Evolutionary conservation across 2,888 invertebrate species (phyloP).

Genomic region (Drosophila histrio): DNA sequence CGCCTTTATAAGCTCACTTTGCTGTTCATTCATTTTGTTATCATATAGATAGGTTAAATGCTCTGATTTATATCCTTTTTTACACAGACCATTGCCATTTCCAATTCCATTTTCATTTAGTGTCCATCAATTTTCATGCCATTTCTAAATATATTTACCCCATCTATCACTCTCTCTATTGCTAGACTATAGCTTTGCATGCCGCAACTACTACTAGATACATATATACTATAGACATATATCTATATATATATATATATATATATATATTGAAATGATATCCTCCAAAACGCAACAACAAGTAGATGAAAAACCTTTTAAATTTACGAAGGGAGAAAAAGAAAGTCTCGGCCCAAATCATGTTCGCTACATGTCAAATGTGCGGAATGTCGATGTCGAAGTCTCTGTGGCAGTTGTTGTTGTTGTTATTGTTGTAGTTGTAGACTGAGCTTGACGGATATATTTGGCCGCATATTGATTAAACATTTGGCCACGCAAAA

Average conservation of each 20-base stretch:
- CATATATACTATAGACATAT: background rate
- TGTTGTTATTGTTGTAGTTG: background rate
- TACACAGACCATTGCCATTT: background rate
- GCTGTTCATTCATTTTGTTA: background rate
- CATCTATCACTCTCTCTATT: conserved; percentile 9
- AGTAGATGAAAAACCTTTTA: conserved; percentile 16
- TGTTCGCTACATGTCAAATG: conserved; percentile 46
- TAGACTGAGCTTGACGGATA: conserved; percentile 27
- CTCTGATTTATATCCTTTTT: conserved; percentile 5
- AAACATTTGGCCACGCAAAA: conserved; percentile 75
- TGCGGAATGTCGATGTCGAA: conserved; percentile 27
- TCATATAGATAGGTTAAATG: background rate
- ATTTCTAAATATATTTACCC: conserved; percentile 20
- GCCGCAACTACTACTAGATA: background rate
- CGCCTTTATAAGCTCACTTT: background rate
- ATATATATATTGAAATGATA: background rate
- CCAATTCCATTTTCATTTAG: conserved; percentile 13
- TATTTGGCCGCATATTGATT: conserved; percentile 71
- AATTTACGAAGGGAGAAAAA: conserved; percentile 1
- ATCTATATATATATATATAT: background rate
- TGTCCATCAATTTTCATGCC: conserved; percentile 13
- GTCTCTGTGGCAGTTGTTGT: background rate
- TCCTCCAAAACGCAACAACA: conserved; percentile 7
- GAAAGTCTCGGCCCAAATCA: conserved; percentile 40
- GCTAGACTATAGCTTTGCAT: conserved; percentile 1